phyloP scores from a whole-genome alignment of 2,888 invertebrate genomes.

The Sabatieria punctata region DNA sequence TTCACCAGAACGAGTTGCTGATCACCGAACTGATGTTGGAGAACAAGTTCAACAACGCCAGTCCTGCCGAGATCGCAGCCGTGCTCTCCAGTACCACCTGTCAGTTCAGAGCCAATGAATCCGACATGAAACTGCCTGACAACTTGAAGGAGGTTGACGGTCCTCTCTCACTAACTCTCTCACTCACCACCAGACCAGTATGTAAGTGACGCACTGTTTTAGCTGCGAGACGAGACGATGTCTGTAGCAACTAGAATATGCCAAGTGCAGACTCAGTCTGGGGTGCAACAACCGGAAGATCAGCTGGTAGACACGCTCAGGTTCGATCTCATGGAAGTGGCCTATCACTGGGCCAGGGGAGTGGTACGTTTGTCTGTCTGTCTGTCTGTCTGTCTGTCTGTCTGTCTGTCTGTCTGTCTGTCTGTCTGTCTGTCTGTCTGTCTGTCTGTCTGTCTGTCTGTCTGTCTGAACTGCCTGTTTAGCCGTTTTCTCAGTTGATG shows the following conservation, averaged over 20 bases:
- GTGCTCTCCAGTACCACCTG: slow-evolving; percentile 79
- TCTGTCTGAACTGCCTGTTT: slow-evolving; percentile 12
- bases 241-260: slow-evolving; percentile 32
- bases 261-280: not conserved
- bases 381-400: not conserved
- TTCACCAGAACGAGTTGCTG: slow-evolving; percentile 60
- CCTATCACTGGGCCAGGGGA: slow-evolving; percentile 86
- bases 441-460: too few relatives aligned
- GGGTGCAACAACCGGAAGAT: not conserved
- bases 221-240: too few relatives aligned
- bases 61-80: slow-evolving; percentile 80
- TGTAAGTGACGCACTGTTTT: too few relatives aligned
- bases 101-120: slow-evolving; percentile 53
- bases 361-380: slow-evolving; percentile 41
- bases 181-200: too few relatives aligned
- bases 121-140: too few relatives aligned
- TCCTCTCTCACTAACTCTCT: too few relatives aligned
- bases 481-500: slow-evolving; percentile 85
- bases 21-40: slow-evolving; percentile 82
- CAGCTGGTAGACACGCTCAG: slow-evolving; percentile 47
- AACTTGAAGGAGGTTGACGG: too few relatives aligned
- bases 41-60: slow-evolving; percentile 65
- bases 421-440: too few relatives aligned
- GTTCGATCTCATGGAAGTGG: slow-evolving; percentile 79
- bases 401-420: too few relatives aligned